Evolutionary conservation across 1,140 invertebrate species (phyloP).

Genomic region (Maconellicoccus hirsutus): DNA sequence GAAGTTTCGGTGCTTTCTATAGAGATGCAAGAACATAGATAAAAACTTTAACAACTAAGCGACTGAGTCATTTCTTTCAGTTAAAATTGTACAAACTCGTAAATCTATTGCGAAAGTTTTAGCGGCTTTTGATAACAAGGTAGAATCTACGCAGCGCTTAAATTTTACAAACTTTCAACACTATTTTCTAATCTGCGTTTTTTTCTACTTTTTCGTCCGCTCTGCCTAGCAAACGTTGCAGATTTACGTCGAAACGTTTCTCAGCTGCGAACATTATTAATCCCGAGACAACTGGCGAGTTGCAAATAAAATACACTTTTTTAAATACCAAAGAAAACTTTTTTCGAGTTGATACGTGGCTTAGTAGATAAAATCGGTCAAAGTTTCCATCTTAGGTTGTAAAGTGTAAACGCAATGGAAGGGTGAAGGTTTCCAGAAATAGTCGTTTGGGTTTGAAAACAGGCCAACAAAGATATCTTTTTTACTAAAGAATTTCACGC

Average conservation of each 20-base stretch:
- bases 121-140: conserved; percentile 2
- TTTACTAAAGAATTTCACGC: no score
- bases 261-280: neutral
- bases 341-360: neutral
- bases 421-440: no score
- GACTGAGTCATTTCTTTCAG: conserved; percentile 7
- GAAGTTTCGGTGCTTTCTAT: neutral
- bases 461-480: no score
- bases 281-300: neutral
- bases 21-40: neutral
- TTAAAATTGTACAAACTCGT: conserved; percentile 9
- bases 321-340: neutral
- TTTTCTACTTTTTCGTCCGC: neutral
- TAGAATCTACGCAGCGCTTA: neutral
- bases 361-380: neutral
- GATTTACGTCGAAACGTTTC: no score
- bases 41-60: neutral
- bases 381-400: neutral
- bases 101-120: conserved; percentile 5
- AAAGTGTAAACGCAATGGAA: no score
- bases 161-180: conserved; percentile 9
- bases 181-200: conserved; percentile 4
- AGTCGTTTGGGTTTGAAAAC: no score
- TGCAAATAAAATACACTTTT: neutral
- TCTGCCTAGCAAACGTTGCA: no score